These are phyloP conservation scores for Botia kubotai DNA, from an alignment of 2,797 vertebrate genomes.

Conservation along the genomic window DNA sequence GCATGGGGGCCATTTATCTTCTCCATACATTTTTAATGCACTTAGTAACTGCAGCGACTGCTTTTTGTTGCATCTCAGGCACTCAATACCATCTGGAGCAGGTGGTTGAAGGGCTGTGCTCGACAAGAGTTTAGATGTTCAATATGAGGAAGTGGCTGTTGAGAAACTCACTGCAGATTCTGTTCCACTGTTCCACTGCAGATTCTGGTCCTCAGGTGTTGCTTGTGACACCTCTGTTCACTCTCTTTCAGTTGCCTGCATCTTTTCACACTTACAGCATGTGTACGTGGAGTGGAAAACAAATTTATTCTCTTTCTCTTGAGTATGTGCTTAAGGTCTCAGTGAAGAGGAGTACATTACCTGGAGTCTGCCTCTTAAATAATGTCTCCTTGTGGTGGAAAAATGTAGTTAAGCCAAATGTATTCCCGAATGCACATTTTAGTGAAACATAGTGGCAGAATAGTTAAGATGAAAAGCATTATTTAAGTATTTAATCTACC, in stretches of 20 bases:
- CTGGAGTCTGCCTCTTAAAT: too few relatives aligned
- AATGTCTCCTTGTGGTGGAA: too few relatives aligned
- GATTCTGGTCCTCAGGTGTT: not conserved
- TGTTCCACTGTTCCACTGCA: not conserved
- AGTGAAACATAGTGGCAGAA: not conserved
- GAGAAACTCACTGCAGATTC: not conserved
- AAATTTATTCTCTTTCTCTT: not conserved
- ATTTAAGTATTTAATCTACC: not conserved
- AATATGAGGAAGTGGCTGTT: not conserved
- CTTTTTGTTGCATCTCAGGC: not conserved
- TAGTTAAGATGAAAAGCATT: not conserved
- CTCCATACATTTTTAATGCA: constrained; percentile 15
- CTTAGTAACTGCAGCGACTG: not conserved
- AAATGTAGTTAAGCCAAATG: not conserved
- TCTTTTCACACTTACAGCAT: not conserved
- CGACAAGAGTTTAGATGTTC: not conserved
- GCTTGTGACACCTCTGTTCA: not conserved
- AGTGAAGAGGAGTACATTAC: not conserved
- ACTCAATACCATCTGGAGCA: constrained; percentile 11
- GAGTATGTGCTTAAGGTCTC: not conserved
- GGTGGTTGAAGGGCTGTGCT: not conserved
- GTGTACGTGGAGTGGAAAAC: constrained; percentile 4
- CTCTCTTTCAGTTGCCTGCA: not conserved
- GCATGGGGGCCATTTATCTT: not conserved
- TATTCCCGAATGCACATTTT: not conserved